These are phyloP conservation scores for Acanthurus lineatus DNA, from an alignment of 2,797 vertebrate genomes.

Conservation along the genomic window DNA sequence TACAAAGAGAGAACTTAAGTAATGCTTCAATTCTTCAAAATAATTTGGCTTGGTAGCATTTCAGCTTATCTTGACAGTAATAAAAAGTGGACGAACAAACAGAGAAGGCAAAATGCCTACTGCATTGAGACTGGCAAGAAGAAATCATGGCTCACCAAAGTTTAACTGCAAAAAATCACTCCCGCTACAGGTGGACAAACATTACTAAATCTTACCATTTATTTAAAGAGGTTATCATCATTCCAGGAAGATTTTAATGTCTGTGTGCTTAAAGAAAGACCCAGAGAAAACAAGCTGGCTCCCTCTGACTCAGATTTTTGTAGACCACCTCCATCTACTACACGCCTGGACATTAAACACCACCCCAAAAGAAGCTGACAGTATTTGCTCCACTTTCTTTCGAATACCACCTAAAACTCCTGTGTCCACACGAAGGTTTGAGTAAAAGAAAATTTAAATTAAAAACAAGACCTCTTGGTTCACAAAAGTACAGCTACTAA, in stretches of 20 bases:
- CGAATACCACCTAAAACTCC: background rate
- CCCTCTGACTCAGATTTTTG: background rate
- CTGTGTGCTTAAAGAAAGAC: background rate
- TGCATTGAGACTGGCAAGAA: background rate
- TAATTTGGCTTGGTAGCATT: constrained; percentile 11
- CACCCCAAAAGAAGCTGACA: background rate
- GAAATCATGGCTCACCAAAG: background rate
- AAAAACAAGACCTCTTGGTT: background rate
- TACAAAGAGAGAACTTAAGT: constrained; percentile 44
- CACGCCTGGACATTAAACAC: background rate
- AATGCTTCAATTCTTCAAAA: background rate
- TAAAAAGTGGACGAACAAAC: constrained; percentile 8
- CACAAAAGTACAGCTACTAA: too few relatives aligned
- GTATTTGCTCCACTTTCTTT: background rate
- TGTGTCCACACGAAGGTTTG: background rate
- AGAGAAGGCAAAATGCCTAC: background rate
- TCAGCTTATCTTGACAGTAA: background rate
- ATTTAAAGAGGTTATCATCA: constrained; percentile 10
- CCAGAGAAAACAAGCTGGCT: constrained; percentile 2
- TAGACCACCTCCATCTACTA: background rate
- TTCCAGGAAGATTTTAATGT: constrained; percentile 10
- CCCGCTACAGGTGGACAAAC: constrained; percentile 16
- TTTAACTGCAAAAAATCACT: constrained; percentile 6
- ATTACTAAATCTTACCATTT: background rate
- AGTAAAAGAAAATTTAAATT: background rate